Evolutionary conservation across 1,140 invertebrate genomes (phyloP).

Genomic region (Zeugodacus cucurbitae): DNA sequence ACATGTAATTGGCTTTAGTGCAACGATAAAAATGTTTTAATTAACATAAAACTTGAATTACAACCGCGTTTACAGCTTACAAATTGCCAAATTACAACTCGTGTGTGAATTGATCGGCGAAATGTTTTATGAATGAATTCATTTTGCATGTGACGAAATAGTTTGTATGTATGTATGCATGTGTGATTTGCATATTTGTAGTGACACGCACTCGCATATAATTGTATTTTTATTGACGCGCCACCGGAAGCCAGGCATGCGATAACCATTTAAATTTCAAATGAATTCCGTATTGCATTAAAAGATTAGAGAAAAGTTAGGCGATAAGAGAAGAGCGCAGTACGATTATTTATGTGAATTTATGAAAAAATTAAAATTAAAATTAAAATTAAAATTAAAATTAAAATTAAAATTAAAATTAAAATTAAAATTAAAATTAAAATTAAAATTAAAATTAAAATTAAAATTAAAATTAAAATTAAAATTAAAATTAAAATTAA

Average conservation of each 20-base stretch:
- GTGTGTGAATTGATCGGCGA: neutral
- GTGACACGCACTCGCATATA: neutral
- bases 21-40: neutral
- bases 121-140: slow-evolving; percentile 9
- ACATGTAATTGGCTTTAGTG: neutral
- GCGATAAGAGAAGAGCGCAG: too few species aligned
- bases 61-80: neutral
- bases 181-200: neutral
- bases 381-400: too few species aligned
- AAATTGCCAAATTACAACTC: neutral
- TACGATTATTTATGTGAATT: too few species aligned
- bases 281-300: neutral
- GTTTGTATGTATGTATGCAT: neutral
- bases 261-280: neutral
- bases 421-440: too few species aligned
- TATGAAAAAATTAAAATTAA: too few species aligned
- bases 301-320: neutral
- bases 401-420: too few species aligned
- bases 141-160: neutral
- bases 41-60: neutral
- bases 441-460: too few species aligned
- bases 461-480: too few species aligned
- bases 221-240: neutral
- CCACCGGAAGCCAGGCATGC: neutral
- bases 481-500: neutral